Evolutionary conservation across 1,140 invertebrate genomes (phyloP).

Genomic region (Penaeus indicus): DNA sequence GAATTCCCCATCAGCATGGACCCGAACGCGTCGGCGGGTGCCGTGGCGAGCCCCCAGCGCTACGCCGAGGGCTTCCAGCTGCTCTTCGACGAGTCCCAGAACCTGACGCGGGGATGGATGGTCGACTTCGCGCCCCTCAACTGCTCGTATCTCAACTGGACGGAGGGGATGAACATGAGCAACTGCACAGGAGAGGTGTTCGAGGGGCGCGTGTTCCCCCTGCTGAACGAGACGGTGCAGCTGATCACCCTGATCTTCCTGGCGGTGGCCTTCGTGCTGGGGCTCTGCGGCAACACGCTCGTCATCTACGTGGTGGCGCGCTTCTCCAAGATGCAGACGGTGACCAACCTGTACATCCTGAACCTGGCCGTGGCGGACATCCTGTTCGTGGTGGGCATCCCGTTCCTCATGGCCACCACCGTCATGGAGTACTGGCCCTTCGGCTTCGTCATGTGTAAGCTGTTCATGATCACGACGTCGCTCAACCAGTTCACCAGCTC

Average conservation of each 20-base stretch:
- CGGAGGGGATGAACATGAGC: constrained; percentile 27
- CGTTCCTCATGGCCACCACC: constrained; percentile 50
- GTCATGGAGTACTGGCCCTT: constrained; percentile 48
- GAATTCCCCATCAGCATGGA: too few relatives aligned
- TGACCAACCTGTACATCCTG: constrained; percentile 48
- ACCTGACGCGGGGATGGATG: background rate
- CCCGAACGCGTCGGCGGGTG: background rate
- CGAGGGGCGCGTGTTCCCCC: constrained; percentile 40
- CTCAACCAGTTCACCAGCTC: constrained; percentile 51
- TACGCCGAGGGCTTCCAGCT: background rate
- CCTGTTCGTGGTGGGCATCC: constrained; percentile 44
- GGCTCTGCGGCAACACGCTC: constrained; percentile 47
- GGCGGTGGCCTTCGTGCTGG: constrained; percentile 39
- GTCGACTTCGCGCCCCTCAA: constrained; percentile 26
- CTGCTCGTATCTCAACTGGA: constrained; percentile 32
- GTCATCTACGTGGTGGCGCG: constrained; percentile 46
- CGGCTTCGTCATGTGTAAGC: constrained; percentile 50
- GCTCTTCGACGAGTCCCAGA: background rate
- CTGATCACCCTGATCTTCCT: constrained; percentile 33
- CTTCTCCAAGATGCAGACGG: constrained; percentile 55
- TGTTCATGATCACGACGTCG: constrained; percentile 51
- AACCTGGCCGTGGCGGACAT: constrained; percentile 46
- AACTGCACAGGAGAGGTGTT: constrained; percentile 49
- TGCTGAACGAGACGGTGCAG: constrained; percentile 49
- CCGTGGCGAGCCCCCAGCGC: background rate